phyloP scores from a whole-genome alignment of 2,113 vertebrate species.

The Nannobrachium achirus region DNA sequence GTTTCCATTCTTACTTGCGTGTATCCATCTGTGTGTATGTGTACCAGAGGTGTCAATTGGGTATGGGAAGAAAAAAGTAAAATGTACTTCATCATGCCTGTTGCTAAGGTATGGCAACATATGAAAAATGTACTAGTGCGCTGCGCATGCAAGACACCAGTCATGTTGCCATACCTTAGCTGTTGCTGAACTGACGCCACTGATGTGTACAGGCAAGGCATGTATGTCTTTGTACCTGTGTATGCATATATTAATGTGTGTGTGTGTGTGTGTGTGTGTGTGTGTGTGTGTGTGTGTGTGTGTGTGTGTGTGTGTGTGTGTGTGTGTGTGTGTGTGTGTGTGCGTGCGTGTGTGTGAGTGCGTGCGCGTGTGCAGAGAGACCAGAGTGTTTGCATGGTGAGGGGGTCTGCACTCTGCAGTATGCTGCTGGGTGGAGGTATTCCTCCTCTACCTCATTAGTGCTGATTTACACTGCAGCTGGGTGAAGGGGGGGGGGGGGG shows the following conservation, averaged over 20 bases:
- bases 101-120: no score
- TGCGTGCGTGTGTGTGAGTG: constrained; percentile 51
- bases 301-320: constrained; percentile 49
- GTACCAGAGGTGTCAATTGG: no score
- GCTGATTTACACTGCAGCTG: constrained; percentile 89
- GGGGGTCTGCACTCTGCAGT: constrained; percentile 53
- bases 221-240: no score
- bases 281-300: constrained; percentile 36
- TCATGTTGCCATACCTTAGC: no score
- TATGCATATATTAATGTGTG: not conserved
- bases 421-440: constrained; percentile 68
- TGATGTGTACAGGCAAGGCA: not conserved
- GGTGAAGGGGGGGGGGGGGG: constrained; percentile 84
- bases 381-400: constrained; percentile 36
- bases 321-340: constrained; percentile 37
- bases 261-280: constrained; percentile 25
- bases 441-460: constrained; percentile 88
- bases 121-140: no score
- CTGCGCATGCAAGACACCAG: no score
- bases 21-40: not conserved
- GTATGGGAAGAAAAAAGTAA: no score
- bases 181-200: no score
- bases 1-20: constrained; percentile 10
- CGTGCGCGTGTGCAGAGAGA: no score
- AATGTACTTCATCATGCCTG: no score